Percentiles rank a stretch among this genome's conserved stretches.
These are phyloP conservation scores for Climacteris rufus DNA, from an alignment of 2,113 vertebrate species.

Conservation along the genomic window DNA sequence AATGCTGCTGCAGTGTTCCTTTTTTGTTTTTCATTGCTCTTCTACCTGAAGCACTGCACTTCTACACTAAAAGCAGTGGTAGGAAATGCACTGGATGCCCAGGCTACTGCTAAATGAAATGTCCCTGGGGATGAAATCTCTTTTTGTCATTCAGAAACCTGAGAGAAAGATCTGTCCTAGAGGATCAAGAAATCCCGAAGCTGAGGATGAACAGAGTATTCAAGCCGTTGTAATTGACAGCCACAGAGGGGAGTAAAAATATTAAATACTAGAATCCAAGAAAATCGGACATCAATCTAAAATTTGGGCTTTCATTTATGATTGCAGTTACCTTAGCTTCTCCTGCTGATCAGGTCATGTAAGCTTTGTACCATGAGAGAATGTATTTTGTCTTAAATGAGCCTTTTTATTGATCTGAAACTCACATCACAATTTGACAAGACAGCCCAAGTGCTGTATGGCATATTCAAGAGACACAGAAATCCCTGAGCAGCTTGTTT, in stretches of 20 bases:
- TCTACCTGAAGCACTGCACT: background rate
- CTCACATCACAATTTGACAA: background rate
- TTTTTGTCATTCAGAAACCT: background rate
- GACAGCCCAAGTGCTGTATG: background rate
- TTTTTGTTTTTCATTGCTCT: background rate
- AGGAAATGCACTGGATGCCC: background rate
- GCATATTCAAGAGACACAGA: background rate
- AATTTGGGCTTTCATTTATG: background rate
- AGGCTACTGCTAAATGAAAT: background rate
- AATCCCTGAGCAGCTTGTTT: background rate
- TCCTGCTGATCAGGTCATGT: background rate
- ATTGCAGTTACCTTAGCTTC: background rate
- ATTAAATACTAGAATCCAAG: background rate
- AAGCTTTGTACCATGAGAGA: background rate
- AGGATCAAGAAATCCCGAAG: background rate
- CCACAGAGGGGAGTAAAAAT: background rate
- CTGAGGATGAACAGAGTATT: background rate
- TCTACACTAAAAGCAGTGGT: background rate
- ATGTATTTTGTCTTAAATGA: background rate
- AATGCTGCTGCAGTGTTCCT: background rate
- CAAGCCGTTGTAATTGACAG: background rate
- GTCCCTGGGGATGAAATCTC: background rate
- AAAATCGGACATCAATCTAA: background rate
- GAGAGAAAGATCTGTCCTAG: background rate
- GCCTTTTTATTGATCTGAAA: constrained; percentile 21